Base-by-base conservation (phyloP, 2,113 vertebrate species). In the Anarhynchus alexandrinus region DNA sequence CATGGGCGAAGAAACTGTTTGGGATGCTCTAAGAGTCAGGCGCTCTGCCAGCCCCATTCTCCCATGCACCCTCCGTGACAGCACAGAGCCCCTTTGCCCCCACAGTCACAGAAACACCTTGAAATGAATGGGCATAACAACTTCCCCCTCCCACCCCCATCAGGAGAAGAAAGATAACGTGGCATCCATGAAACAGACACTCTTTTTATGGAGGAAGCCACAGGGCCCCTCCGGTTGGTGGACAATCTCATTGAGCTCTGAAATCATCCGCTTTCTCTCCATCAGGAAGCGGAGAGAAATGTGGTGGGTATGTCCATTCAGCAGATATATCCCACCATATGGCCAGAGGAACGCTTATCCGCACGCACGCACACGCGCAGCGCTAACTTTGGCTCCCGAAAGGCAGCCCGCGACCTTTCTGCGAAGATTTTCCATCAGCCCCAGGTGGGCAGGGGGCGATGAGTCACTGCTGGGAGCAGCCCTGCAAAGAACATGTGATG, bases 401-500 rank as follows among this genome's bases (percentile, higher is more conserved):
- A 78, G 54, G 82, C 86, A 93, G 78, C 86, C 45, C 2, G 3
- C 2, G 58, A 87, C 91, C 94, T 94, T 94, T 86, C 83, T 34
- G 81, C 2, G 2, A 32, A 79, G 86, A 69, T 64, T 71, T 70
- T 95, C 36, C 77, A 76, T 49, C 88, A 89, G 86, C 91, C 70
- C 77, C 88, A 79, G 91, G 96, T 96, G 96, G 97, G 97, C 88
- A 86, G 95, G 27, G 84, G 82, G 1, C 0, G 13, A 27, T 94
- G 95, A 97, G 40, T 96, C 95, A 96, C 16, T 78, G 82, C 72
- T 73, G 80, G 92, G 88, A 93, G 92, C 76, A 55, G 90, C 66
- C 45, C 0, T n/a, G 59, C 62, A 17, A 10, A 4, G 65, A 84
- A 10, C 69, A 45, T 78, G 81, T 74, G 72, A 85, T 38, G 86